Evolutionary conservation across 2,113 vertebrate genomes (phyloP).

Genomic region (Coreoperca whiteheadi): DNA sequence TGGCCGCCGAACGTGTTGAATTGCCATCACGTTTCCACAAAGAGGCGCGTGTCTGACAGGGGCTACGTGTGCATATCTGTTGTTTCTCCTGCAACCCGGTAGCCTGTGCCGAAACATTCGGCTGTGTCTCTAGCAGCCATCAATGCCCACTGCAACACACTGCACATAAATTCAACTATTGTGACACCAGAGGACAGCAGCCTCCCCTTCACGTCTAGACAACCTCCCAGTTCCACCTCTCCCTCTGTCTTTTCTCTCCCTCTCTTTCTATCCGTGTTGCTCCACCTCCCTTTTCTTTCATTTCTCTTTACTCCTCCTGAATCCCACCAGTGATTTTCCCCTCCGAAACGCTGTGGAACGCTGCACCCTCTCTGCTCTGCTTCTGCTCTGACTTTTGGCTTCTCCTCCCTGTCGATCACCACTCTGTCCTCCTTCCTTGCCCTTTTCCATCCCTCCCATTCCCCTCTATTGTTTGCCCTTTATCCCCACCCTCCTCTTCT

Average conservation of each 20-base stretch:
- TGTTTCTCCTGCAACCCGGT: background rate
- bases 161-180: slow-evolving; percentile 47
- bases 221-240: slow-evolving; percentile 7
- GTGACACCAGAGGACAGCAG: slow-evolving; percentile 47
- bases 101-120: background rate
- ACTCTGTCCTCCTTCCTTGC: background rate
- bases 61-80: background rate
- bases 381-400: background rate
- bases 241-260: slow-evolving; percentile 8
- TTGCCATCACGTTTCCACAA: background rate
- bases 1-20: background rate
- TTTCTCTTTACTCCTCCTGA: slow-evolving; percentile 14
- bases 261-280: background rate
- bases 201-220: slow-evolving; percentile 46
- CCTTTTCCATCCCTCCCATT: slow-evolving; percentile 29
- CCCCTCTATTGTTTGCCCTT: slow-evolving; percentile 23
- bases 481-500: background rate
- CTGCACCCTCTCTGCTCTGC: background rate
- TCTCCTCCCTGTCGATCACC: slow-evolving; percentile 1
- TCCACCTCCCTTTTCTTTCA: slow-evolving; percentile 8
- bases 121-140: background rate
- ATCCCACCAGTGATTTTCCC: slow-evolving; percentile 14
- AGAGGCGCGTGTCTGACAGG: background rate
- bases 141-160: slow-evolving; percentile 5
- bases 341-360: slow-evolving; percentile 26